phyloP scores from a whole-genome alignment of 2,113 vertebrate genomes.

The Lagopus muta region DNA sequence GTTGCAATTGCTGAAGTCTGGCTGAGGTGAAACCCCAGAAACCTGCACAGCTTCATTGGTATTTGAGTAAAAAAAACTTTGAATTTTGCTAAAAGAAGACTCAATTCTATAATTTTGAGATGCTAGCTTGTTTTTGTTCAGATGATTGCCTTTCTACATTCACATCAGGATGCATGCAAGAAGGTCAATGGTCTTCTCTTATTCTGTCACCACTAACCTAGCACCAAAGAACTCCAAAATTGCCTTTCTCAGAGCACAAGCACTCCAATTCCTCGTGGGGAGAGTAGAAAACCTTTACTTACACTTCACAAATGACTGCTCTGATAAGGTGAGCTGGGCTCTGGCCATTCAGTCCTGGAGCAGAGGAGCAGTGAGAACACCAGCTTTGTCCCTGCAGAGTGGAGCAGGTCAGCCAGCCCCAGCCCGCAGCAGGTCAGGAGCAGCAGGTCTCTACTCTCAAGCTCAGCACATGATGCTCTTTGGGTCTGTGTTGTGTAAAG shows the following conservation, averaged over 20 bases:
- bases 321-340: background rate
- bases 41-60: background rate
- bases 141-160: background rate
- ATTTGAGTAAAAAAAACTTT: background rate
- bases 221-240: background rate
- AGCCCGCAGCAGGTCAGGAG: fast-evolving
- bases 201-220: background rate
- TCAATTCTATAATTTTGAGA: background rate
- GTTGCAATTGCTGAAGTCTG: background rate
- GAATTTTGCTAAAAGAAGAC: background rate
- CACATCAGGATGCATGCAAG: background rate
- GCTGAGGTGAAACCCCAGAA: background rate
- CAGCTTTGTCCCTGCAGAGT: background rate
- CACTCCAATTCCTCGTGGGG: background rate
- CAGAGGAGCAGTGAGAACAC: background rate
- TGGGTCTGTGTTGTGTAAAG: background rate
- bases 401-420: background rate
- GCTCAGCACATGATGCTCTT: background rate
- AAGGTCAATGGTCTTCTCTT: background rate
- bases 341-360: background rate
- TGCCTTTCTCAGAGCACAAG: background rate
- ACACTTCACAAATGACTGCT: background rate
- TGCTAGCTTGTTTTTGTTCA: background rate
- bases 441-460: background rate
- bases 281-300: background rate